Percentiles rank a stretch among this genome's conserved stretches.
Evolutionary conservation across 2,888 invertebrate genomes (phyloP).

Genomic region (Shargacucullia verbasci): DNA sequence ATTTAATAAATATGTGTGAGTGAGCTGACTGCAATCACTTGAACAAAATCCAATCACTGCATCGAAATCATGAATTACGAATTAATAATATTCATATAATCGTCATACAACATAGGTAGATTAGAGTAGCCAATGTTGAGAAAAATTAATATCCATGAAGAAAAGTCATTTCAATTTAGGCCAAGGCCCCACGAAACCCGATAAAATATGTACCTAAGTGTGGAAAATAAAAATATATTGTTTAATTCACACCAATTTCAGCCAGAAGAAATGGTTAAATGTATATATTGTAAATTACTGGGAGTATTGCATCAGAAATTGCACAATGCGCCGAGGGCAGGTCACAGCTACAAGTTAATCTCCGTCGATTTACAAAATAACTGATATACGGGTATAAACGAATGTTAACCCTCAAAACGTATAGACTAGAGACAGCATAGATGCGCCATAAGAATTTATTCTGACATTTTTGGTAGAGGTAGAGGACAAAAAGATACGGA

Average conservation of each 20-base stretch:
- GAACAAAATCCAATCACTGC: slow-evolving; percentile 23
- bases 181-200: slow-evolving; percentile 57
- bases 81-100: slow-evolving; percentile 45
- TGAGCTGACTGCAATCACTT: slow-evolving; percentile 1
- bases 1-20: slow-evolving; percentile 1
- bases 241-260: slow-evolving; percentile 38
- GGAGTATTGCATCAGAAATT: slow-evolving; percentile 72
- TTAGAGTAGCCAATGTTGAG: slow-evolving; percentile 27
- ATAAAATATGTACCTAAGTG: slow-evolving; percentile 49
- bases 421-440: slow-evolving; percentile 6
- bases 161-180: slow-evolving; percentile 57
- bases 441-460: slow-evolving; percentile 8
- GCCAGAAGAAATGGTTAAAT: slow-evolving; percentile 39
- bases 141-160: slow-evolving; percentile 52
- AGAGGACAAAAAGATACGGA: no score
- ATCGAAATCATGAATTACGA: slow-evolving; percentile 34
- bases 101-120: slow-evolving; percentile 35
- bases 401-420: slow-evolving; percentile 8
- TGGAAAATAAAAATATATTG: slow-evolving; percentile 45
- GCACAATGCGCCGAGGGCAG: slow-evolving; percentile 59
- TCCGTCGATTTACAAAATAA: slow-evolving; percentile 26
- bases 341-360: slow-evolving; percentile 52
- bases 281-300: slow-evolving; percentile 54
- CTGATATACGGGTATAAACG: slow-evolving; percentile 28
- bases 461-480: not conserved